phyloP scores from a whole-genome alignment of 1,140 invertebrate genomes.

The Tetragnatha versicolor region DNA sequence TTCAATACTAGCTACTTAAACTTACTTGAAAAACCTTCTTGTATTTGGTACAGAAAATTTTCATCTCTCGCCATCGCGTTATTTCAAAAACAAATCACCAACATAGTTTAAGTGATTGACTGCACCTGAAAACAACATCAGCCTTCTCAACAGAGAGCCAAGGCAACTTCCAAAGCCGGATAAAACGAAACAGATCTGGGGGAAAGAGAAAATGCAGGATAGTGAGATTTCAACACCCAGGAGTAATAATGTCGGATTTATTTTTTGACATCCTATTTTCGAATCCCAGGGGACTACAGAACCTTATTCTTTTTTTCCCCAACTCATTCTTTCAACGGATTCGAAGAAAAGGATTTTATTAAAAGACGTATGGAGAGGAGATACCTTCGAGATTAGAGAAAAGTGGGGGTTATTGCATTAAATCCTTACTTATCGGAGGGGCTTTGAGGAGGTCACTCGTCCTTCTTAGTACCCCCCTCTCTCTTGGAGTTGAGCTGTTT shows the following conservation, averaged over 20 bases:
- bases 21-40: too few relatives aligned
- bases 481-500: too few relatives aligned
- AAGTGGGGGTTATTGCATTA: slow-evolving; percentile 34
- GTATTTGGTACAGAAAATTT: too few relatives aligned
- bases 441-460: slow-evolving; percentile 3
- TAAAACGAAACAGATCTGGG: slow-evolving; percentile 4
- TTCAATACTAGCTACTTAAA: too few relatives aligned
- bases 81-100: too few relatives aligned
- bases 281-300: slow-evolving; percentile 24
- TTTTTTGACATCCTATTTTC: slow-evolving; percentile 55
- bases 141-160: background rate
- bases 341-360: slow-evolving; percentile 44
- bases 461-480: background rate
- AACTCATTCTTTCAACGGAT: background rate
- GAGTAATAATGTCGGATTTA: slow-evolving; percentile 54
- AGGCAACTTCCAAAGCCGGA: background rate
- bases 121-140: slow-evolving; percentile 6
- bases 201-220: slow-evolving; percentile 27
- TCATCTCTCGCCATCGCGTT: too few relatives aligned
- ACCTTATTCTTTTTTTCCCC: slow-evolving; percentile 7
- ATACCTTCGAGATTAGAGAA: slow-evolving; percentile 33
- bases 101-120: too few relatives aligned
- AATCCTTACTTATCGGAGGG: slow-evolving; percentile 1
- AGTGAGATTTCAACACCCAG: slow-evolving; percentile 54
- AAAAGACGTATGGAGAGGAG: slow-evolving; percentile 27